These are phyloP conservation scores for Eubucco bourcierii DNA, from an alignment of 2,113 vertebrate genomes.

Conservation along the genomic window DNA sequence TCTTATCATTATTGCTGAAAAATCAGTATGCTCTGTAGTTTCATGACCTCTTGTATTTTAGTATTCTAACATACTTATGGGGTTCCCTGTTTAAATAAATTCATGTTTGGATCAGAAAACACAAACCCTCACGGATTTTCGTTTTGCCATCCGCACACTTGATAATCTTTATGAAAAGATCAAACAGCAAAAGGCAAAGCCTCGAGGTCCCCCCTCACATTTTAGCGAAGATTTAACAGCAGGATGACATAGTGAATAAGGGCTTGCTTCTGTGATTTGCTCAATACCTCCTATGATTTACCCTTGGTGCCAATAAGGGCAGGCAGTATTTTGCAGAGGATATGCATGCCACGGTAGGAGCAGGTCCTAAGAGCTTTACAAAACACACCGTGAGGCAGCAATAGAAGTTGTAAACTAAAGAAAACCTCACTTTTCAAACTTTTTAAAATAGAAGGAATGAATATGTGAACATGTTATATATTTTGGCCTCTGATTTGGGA, in stretches of 20 bases:
- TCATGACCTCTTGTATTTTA: slow-evolving; percentile 18
- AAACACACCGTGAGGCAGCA: not conserved
- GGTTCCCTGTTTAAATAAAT: not conserved
- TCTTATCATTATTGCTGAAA: not conserved
- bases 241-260: slow-evolving; percentile 56
- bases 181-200: slow-evolving; percentile 38
- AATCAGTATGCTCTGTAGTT: not conserved
- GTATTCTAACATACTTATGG: not conserved
- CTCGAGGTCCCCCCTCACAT: slow-evolving; percentile 37
- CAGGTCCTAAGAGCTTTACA: not conserved
- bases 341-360: not conserved
- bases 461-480: not conserved
- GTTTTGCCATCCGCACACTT: slow-evolving; percentile 11
- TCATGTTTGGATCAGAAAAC: not conserved
- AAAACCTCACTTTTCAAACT: not conserved
- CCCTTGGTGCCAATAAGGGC: slow-evolving; percentile 35
- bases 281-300: slow-evolving; percentile 57
- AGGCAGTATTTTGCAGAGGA: slow-evolving; percentile 53
- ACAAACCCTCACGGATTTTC: not conserved
- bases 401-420: not conserved
- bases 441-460: not conserved
- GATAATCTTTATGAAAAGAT: slow-evolving; percentile 47
- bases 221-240: slow-evolving; percentile 62
- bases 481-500: not conserved
- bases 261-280: slow-evolving; percentile 49